Evolutionary conservation across 2,888 invertebrate genomes (phyloP).

Genomic region (Trichogramma dendrolimi): DNA sequence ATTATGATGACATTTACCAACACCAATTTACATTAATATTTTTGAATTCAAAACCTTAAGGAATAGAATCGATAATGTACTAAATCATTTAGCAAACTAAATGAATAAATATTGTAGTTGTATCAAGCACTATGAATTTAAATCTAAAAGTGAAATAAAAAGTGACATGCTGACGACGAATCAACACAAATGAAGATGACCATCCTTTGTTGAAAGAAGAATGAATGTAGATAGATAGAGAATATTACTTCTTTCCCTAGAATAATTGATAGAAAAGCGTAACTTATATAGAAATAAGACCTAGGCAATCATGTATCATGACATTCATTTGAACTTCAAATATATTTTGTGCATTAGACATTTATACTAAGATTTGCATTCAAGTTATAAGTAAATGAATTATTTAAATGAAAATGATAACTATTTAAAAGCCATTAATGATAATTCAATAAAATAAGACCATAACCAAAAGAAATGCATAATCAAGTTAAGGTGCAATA

Average conservation of each 20-base stretch:
- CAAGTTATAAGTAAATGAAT: neutral
- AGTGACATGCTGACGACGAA: conserved; percentile 45
- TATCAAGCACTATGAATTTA: conserved; percentile 8
- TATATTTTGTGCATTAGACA: neutral
- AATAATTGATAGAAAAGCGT: conserved; percentile 42
- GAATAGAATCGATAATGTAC: neutral
- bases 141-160: conserved; percentile 29
- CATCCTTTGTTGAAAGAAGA: conserved; percentile 40
- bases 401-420: neutral
- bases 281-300: neutral
- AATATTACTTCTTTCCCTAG: conserved; percentile 48
- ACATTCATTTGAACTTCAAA: too few relatives aligned
- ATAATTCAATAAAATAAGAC: neutral
- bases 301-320: too few relatives aligned
- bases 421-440: neutral
- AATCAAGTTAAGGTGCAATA: neutral
- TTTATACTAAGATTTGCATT: neutral
- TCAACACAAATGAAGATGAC: conserved; percentile 40
- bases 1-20: neutral
- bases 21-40: too few relatives aligned
- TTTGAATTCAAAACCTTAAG: neutral
- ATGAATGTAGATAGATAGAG: conserved; percentile 42
- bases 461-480: neutral
- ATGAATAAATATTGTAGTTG: neutral
- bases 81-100: conserved; percentile 6